Base-by-base conservation (phyloP, 2,113 vertebrate species). In the Numenius arquata region DNA sequence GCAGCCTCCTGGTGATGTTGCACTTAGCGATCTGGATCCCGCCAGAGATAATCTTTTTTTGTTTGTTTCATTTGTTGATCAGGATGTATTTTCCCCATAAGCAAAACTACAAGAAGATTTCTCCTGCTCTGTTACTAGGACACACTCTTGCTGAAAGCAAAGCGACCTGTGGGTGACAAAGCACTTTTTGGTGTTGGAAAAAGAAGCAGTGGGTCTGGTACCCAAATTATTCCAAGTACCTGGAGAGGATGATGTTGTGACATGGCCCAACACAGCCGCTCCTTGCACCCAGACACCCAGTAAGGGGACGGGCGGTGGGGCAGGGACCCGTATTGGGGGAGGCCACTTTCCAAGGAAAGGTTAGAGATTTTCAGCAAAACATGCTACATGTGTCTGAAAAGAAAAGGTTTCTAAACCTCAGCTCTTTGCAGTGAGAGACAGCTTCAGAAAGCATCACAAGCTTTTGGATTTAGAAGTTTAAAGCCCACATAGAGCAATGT, bases 281-380 rank as follows among this genome's bases (percentile, higher is more conserved):
- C 18, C 20, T 29, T 2, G 1, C 40, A 7, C 26, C 41, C 59
- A 17, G 27, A 17, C 6, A 13, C 12, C 30, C 67, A 59, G 56
- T 0, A 2, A 30, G 12, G 40, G 43, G 15, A 8, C 0, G 0
- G 40, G 22, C 5, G 0, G 15, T 11, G 53, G 59, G 56, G 32
- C 20, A 47, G 70, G 58, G 38, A 7, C 30, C n/a, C 18, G 2
- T 2, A 0, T 1, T 0, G 1, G 26, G 13, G 14, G 11, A 82
- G 0, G 0, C 6, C 0, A 0, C 34, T 86, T 30, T 8, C 45
- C 34, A 22, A 19, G 15, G 20, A 41, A 72, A 4, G 19, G 21
- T 15, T n/a, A 32, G 8, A 48, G 18, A 6, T 84, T 86, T 62
- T 26, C 68, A 73, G 45, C 32, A 47, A 61, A 83, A 66, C 89